A percentile compares a stretch with the other conserved stretches of the same genome.
phyloP scores from a whole-genome alignment of 2,888 invertebrate species.

The Aspidiotus rigidus region DNA sequence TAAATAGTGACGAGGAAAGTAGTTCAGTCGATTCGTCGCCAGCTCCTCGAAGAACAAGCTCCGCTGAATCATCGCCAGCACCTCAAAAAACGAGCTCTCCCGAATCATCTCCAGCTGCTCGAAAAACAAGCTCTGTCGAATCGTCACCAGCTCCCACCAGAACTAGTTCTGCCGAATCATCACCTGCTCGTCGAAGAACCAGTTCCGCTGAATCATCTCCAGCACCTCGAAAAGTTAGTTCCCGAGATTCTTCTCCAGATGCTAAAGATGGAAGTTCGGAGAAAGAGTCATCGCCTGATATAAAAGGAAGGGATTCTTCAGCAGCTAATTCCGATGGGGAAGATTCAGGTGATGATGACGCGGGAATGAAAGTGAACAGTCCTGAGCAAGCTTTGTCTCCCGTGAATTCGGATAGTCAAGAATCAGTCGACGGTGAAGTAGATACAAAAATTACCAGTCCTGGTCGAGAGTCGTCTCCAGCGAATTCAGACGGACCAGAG shows the following conservation, averaged over 20 bases:
- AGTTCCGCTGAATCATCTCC: neutral
- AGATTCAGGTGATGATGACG: neutral
- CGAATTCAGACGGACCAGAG: no score
- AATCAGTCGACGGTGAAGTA: no score
- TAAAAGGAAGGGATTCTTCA: neutral
- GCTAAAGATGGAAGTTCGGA: constrained; percentile 18
- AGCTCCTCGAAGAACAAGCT: neutral
- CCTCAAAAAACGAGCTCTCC: neutral
- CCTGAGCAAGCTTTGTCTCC: no score
- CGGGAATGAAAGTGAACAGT: no score
- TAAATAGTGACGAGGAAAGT: constrained; percentile 12
- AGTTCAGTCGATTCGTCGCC: neutral
- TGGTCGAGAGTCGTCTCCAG: no score
- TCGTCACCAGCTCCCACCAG: neutral
- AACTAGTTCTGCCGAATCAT: neutral
- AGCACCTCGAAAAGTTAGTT: neutral
- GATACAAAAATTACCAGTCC: no score
- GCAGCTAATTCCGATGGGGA: no score
- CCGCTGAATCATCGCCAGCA: neutral
- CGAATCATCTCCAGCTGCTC: neutral
- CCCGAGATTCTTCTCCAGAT: neutral
- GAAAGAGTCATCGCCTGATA: constrained; percentile 20
- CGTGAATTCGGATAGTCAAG: no score
- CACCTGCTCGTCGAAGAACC: neutral
- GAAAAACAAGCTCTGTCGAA: neutral